Evolutionary conservation across 2,888 invertebrate genomes (phyloP).

Genomic region (Calephelis perditalis): DNA sequence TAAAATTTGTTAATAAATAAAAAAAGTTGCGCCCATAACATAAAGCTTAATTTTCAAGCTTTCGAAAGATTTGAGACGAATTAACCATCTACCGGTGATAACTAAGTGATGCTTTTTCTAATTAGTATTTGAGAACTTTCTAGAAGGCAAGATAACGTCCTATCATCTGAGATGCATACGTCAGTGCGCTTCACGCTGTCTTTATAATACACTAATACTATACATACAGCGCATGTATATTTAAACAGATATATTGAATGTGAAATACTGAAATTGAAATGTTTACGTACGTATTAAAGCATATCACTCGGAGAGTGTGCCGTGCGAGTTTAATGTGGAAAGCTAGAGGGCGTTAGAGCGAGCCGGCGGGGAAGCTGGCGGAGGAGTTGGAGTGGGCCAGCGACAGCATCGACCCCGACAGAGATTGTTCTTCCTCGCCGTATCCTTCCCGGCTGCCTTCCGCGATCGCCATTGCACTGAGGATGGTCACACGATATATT

Average conservation of each 20-base stretch:
- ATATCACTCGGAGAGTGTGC: constrained; percentile 18
- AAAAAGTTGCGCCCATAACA: background rate
- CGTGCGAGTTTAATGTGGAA: constrained; percentile 23
- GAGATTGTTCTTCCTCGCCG: constrained; percentile 93
- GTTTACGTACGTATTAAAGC: constrained; percentile 4
- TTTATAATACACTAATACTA: constrained; percentile 5
- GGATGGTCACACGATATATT: constrained; percentile 33
- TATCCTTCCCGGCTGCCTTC: constrained; percentile 94
- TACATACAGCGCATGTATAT: background rate
- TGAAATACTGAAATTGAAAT: constrained; percentile 12
- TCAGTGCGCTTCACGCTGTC: background rate
- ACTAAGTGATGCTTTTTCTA: constrained; percentile 4
- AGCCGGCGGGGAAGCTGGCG: constrained; percentile 92
- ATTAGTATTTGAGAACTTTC: constrained; percentile 1
- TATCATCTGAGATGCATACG: background rate
- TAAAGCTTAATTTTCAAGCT: background rate
- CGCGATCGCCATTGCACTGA: constrained; percentile 92
- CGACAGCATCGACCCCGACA: constrained; percentile 96
- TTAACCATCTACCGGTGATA: constrained; percentile 2
- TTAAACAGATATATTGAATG: constrained; percentile 8
- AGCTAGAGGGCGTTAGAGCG: constrained; percentile 70
- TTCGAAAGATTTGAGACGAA: background rate
- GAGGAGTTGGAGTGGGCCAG: constrained; percentile 97
- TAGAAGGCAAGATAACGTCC: constrained; percentile 9
- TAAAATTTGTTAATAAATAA: background rate